Percentiles rank a stretch among this genome's conserved stretches.
Evolutionary conservation across 2,797 vertebrate species (phyloP).

Genomic region (Serranus cabrilla): DNA sequence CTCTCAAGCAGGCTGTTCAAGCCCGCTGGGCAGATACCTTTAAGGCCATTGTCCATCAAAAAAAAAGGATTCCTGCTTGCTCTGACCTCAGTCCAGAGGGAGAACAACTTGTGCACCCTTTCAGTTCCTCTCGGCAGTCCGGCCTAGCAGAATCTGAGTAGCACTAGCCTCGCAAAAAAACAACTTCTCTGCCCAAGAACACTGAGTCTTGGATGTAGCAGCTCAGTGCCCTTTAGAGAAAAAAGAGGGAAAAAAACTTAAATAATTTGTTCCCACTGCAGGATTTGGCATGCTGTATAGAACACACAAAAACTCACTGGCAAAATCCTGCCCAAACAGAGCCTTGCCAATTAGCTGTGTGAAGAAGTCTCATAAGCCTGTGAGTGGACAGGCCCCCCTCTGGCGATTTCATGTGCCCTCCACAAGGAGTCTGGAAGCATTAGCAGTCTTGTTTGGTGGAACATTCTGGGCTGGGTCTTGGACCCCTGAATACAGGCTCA

Average conservation of each 20-base stretch:
- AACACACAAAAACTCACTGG: slow-evolving; percentile 54
- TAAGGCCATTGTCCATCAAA: slow-evolving; percentile 49
- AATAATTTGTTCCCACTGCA: slow-evolving; percentile 54
- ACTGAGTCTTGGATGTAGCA: slow-evolving; percentile 28
- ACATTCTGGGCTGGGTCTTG: slow-evolving; percentile 23
- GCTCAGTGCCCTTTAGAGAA: slow-evolving; percentile 40
- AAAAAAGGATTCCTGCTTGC: slow-evolving; percentile 24
- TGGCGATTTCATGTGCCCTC: slow-evolving; percentile 36
- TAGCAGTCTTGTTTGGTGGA: slow-evolving; percentile 30
- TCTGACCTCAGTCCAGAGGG: slow-evolving; percentile 25
- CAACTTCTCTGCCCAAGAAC: slow-evolving; percentile 38
- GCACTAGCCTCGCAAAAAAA: slow-evolving; percentile 13
- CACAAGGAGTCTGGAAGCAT: slow-evolving; percentile 32
- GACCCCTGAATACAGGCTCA: slow-evolving; percentile 7
- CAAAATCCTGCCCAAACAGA: slow-evolving; percentile 42
- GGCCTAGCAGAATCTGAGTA: slow-evolving; percentile 21
- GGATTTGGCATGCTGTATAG: slow-evolving; percentile 55
- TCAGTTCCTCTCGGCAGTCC: slow-evolving; percentile 6
- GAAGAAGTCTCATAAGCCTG: slow-evolving; percentile 53
- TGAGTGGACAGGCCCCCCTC: slow-evolving; percentile 53
- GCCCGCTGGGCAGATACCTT: slow-evolving; percentile 47
- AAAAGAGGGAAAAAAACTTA: slow-evolving; percentile 1
- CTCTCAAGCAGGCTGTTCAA: slow-evolving; percentile 36
- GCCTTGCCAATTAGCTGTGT: slow-evolving; percentile 60
- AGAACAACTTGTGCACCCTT: slow-evolving; percentile 32